Evolutionary conservation across 1,140 invertebrate species (phyloP), one percentile per base, ranked within the genome.

Genomic region (Formica selysi): DNA sequence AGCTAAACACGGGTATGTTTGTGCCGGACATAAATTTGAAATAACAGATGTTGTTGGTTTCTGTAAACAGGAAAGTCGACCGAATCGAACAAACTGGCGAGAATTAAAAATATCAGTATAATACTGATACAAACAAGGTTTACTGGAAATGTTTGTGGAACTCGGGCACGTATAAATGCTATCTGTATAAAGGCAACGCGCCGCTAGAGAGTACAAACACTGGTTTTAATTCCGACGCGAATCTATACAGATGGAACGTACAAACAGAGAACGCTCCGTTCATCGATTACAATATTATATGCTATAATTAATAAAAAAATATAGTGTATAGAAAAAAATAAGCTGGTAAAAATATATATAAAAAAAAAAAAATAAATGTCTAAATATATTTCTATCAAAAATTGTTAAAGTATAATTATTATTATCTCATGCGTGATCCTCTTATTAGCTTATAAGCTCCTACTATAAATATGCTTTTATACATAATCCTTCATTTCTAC

Each of bases 81-180:
- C 67, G 38, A 81, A 61, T 71, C 68, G 54, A 61, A 73, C 54
- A 83, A 83, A 29, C 79, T n/a, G 38, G 54, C 67, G 67, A 73
- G 79, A 83, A 83, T 83, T 83, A 83, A 83, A 83, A 83, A 83
- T 83, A 83, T 83, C 79, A 73, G 68, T 83, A 29, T 83, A 83
- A 83, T 83, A 74, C 79, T 74, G 68, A 44, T 73, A 83, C 68
- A 83, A 83, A 83, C 79, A 83, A 83, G 68, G 79, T 83, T 83
- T 74, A 73, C 79, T 83, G 79, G 54, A 59, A 81, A 81, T 81
- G 67, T 83, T 83, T 83, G 79, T 83, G 57, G 54, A 83, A 83
- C 79, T 73, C 68, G 38, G 68, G 38, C 79, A 73, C 68, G 68
- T 73, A 83, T 83, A 83, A 83, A 83, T 83, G 54, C 79, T 68